A percentile compares a stretch with the other conserved stretches of the same genome.
phyloP scores from a whole-genome alignment of 2,888 invertebrate genomes.

The Drosophila greeni region DNA sequence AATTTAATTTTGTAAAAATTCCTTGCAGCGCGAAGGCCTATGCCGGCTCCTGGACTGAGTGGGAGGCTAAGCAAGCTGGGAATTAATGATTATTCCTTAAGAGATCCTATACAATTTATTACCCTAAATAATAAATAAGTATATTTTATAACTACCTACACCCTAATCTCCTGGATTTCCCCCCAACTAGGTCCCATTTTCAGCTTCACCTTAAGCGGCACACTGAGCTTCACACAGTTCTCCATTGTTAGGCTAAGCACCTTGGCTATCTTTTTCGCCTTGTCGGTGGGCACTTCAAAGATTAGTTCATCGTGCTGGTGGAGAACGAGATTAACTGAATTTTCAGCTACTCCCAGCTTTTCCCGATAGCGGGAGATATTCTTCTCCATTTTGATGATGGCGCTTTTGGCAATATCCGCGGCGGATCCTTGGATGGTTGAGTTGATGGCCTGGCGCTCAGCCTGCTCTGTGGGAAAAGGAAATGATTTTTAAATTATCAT shows the following conservation, averaged over 20 bases:
- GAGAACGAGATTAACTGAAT: slow-evolving; percentile 85
- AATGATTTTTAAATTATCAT: background rate
- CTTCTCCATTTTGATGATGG: slow-evolving; percentile 89
- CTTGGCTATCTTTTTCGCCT: slow-evolving; percentile 81
- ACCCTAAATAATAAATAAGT: slow-evolving; percentile 36
- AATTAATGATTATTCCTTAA: slow-evolving; percentile 22
- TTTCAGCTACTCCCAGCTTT: slow-evolving; percentile 71
- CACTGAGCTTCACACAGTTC: slow-evolving; percentile 84
- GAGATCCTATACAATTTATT: slow-evolving; percentile 20
- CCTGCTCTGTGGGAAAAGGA: slow-evolving; percentile 82
- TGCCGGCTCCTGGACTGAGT: slow-evolving; percentile 78
- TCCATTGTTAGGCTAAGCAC: slow-evolving; percentile 90
- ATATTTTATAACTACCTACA: slow-evolving; percentile 16
- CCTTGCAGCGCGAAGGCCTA: slow-evolving; percentile 75
- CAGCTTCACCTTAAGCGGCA: slow-evolving; percentile 93
- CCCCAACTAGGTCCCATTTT: slow-evolving; percentile 92
- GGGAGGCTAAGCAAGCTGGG: slow-evolving; percentile 71
- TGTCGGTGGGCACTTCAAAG: slow-evolving; percentile 87
- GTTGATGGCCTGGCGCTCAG: slow-evolving; percentile 97
- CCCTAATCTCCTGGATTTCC: slow-evolving; percentile 68
- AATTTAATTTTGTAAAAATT: background rate
- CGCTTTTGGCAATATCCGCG: slow-evolving; percentile 95
- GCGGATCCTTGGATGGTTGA: slow-evolving; percentile 98
- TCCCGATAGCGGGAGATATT: slow-evolving; percentile 79
- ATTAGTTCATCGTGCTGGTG: slow-evolving; percentile 98